phyloP scores from a whole-genome alignment of 2,888 invertebrate genomes.

The Taphrorychus bicolor region DNA sequence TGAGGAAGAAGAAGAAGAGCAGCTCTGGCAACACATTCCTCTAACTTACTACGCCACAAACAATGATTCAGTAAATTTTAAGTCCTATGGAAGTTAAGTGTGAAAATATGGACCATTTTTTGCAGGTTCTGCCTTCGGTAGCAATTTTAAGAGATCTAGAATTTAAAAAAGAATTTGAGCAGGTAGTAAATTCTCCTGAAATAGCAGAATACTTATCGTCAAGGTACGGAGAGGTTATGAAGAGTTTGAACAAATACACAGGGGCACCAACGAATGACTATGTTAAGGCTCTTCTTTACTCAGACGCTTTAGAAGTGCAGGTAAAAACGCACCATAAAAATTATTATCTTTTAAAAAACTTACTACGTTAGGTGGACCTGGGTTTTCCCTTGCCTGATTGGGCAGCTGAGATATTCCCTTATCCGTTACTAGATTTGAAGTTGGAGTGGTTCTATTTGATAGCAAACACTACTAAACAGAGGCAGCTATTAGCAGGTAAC shows the following conservation, averaged over 20 bases:
- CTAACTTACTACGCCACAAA: constrained; percentile 62
- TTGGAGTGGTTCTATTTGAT: constrained; percentile 13
- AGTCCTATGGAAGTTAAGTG: background rate
- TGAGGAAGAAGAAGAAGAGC: constrained; percentile 57
- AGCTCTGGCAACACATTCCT: constrained; percentile 76
- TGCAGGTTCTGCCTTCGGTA: no score
- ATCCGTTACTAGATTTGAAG: constrained; percentile 12
- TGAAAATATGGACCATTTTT: no score
- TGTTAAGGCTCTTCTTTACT: constrained; percentile 44
- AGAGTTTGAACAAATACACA: constrained; percentile 4
- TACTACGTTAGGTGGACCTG: no score
- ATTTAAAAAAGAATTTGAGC: no score
- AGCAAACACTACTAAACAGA: constrained; percentile 23
- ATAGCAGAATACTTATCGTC: background rate
- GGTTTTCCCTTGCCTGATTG: no score
- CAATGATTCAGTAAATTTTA: background rate
- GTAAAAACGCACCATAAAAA: no score
- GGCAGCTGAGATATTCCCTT: no score
- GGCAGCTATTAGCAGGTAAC: background rate
- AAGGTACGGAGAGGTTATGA: background rate
- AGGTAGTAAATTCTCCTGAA: background rate
- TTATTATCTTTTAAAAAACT: no score
- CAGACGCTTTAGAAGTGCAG: constrained; percentile 53
- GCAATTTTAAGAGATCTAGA: no score
- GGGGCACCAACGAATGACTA: background rate